Conservation (phyloP, 2,888 invertebrate genomes). For the Mellilla xanthometata region DNA sequence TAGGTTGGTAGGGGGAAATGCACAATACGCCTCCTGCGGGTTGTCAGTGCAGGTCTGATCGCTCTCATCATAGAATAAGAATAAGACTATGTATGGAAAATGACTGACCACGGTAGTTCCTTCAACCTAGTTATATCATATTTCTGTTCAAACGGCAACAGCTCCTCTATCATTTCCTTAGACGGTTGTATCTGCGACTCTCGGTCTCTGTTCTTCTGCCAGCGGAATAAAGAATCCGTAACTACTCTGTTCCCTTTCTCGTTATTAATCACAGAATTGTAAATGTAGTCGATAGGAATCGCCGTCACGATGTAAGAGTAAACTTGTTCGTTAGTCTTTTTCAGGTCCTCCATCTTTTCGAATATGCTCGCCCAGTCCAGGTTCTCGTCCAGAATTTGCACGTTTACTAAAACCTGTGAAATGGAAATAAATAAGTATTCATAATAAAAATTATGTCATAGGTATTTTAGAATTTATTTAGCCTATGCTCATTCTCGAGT, state of each 20-base stretch:
- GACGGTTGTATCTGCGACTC: conserved; percentile 36
- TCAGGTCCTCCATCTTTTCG: conserved; percentile 57
- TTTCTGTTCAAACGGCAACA: conserved; percentile 48
- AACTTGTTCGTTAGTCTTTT: conserved; percentile 44
- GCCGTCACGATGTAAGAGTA: conserved; percentile 64
- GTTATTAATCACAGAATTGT: conserved; percentile 50
- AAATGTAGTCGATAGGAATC: conserved; percentile 64
- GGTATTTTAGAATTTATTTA: too few relatives aligned
- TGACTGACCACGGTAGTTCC: conserved; percentile 70
- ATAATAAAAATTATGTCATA: too few relatives aligned
- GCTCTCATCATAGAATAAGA: too few relatives aligned
- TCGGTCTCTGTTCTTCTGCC: conserved; percentile 27
- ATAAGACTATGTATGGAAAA: conserved; percentile 56
- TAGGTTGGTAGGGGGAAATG: too few relatives aligned
- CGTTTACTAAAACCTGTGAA: conserved; percentile 66
- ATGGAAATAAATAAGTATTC: too few relatives aligned
- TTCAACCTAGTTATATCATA: conserved; percentile 56
- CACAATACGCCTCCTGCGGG: too few relatives aligned
- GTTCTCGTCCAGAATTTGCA: conserved; percentile 57
- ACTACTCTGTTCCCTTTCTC: conserved; percentile 37
- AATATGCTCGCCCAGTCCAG: conserved; percentile 54
- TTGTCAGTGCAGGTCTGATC: too few relatives aligned
- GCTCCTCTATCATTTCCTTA: conserved; percentile 25
- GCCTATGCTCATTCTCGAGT: too few relatives aligned
- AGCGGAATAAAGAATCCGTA: conserved; percentile 34